Evolutionary conservation across 2,113 vertebrate genomes (phyloP).

Genomic region (Coptodon bakossiorum): DNA sequence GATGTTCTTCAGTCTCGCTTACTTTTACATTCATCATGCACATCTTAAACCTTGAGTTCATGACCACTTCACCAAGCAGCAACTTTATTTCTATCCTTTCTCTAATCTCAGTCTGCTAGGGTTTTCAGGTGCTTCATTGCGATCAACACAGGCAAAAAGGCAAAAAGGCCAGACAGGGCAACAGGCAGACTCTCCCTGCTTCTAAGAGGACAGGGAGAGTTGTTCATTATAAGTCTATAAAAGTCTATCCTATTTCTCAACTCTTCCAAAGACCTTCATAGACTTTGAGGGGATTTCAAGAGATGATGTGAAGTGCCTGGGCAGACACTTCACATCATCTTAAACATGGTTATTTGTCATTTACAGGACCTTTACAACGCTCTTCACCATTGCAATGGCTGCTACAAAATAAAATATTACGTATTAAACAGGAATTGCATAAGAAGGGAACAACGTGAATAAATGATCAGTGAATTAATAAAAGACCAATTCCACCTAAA

Average conservation of each 20-base stretch:
- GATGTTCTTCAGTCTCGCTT: background rate
- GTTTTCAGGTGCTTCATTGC: background rate
- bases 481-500: background rate
- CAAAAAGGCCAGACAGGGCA: background rate
- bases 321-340: background rate
- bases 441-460: background rate
- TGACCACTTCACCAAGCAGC: background rate
- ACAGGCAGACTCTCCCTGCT: background rate
- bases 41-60: background rate
- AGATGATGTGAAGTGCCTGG: background rate
- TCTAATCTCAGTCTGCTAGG: background rate
- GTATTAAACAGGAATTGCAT: background rate
- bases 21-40: background rate
- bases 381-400: background rate
- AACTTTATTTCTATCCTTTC: background rate
- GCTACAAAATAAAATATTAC: background rate
- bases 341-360: background rate
- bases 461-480: background rate
- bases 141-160: background rate
- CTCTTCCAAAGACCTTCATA: background rate
- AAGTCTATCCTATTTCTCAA: background rate
- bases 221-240: background rate
- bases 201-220: background rate
- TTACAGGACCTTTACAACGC: background rate
- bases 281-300: background rate